Conservation (phyloP, 2,797 vertebrate species). For the Hypotaenidia philippensis region DNA sequence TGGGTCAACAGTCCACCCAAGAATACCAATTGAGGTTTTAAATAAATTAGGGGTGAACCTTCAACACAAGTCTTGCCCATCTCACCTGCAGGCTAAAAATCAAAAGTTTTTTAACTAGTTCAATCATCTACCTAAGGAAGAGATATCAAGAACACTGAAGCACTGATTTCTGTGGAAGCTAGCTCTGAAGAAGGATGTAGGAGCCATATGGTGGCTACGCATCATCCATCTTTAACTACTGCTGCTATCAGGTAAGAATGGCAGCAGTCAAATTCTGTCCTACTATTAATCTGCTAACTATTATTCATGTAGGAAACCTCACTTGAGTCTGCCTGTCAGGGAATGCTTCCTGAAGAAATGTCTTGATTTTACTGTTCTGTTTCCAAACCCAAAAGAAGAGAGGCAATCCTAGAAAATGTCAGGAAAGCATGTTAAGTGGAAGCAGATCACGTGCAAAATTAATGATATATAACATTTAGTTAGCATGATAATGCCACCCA, state of each 20-base stretch:
- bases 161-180: background rate
- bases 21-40: background rate
- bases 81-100: background rate
- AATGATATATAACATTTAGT: background rate
- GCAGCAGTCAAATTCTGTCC: background rate
- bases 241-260: background rate
- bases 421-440: background rate
- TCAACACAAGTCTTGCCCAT: background rate
- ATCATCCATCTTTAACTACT: background rate
- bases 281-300: background rate
- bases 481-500: background rate
- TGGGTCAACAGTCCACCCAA: background rate
- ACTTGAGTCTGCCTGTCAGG: background rate
- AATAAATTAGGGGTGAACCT: background rate
- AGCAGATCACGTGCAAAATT: background rate
- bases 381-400: background rate
- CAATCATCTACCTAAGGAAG: background rate
- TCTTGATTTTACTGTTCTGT: background rate
- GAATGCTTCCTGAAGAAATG: background rate
- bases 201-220: background rate
- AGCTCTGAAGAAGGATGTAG: fast-evolving
- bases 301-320: background rate
- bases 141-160: background rate
- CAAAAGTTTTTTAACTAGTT: background rate
- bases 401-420: background rate